These are phyloP conservation scores for Aphidius ervi DNA, from an alignment of 1,140 invertebrate species.

Conservation along the genomic window DNA sequence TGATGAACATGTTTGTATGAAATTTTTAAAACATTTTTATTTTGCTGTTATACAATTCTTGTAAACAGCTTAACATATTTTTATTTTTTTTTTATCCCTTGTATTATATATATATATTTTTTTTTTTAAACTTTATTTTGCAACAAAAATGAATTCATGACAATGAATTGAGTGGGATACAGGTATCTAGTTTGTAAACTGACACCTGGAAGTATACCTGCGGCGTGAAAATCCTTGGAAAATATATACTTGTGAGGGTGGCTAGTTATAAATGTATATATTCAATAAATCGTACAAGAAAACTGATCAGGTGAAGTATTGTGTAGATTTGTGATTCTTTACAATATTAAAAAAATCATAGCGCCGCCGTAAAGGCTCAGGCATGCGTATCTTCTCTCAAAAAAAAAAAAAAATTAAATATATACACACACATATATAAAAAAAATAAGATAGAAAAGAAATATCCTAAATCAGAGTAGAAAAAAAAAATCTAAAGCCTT, in stretches of 20 bases:
- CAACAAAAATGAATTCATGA: too few species aligned
- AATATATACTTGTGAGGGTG: constrained; percentile 24
- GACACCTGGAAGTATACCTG: constrained; percentile 24
- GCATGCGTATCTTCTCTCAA: background rate
- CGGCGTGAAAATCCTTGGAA: constrained; percentile 38
- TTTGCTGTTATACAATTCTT: too few species aligned
- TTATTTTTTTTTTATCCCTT: too few species aligned
- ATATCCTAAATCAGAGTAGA: too few species aligned
- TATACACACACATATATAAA: too few species aligned
- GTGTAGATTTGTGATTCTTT: constrained; percentile 2
- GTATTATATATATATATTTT: constrained; percentile 4
- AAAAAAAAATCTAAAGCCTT: too few species aligned
- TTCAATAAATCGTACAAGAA: too few species aligned
- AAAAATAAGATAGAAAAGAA: too few species aligned
- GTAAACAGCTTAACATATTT: too few species aligned
- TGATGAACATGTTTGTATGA: too few species aligned
- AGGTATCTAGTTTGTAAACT: constrained; percentile 7
- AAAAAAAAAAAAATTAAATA: background rate
- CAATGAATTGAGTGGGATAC: background rate
- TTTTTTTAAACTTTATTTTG: constrained; percentile 1
- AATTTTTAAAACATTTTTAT: too few species aligned
- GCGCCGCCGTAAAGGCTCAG: background rate
- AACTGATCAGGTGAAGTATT: constrained; percentile 9
- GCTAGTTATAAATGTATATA: background rate
- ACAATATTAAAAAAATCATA: background rate